A percentile compares a stretch with the other conserved stretches of the same genome.
Conservation (phyloP, 2,888 invertebrate genomes). For the Acanthopleura granulata region DNA sequence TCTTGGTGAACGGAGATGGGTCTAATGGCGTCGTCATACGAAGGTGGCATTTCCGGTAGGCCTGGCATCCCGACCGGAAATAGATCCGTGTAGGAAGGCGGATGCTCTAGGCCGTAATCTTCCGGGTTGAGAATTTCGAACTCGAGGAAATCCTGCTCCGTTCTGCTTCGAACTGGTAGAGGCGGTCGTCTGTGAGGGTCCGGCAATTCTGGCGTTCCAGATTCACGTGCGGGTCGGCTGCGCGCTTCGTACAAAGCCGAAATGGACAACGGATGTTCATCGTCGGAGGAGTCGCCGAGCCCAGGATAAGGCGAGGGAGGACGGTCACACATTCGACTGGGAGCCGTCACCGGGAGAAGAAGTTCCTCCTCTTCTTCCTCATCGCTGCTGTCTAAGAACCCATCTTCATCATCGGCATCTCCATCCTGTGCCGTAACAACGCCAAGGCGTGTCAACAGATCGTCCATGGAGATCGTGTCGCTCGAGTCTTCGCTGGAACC, state of each 20-base stretch:
- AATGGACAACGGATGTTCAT: not conserved
- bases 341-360: not conserved
- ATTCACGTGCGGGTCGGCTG: not conserved
- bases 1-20: conserved; percentile 7
- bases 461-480: conserved; percentile 2
- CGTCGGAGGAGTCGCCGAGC: not conserved
- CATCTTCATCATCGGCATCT: conserved; percentile 2
- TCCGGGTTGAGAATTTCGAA: conserved; percentile 5
- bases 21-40: conserved; percentile 11
- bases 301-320: not conserved
- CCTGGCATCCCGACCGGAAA: not conserved
- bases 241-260: not conserved
- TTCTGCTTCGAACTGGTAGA: not conserved
- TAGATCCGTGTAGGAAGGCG: conserved; percentile 5
- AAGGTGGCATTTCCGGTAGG: conserved; percentile 13
- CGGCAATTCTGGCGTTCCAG: too few species aligned
- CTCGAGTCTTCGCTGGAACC: conserved; percentile 1
- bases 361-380: conserved; percentile 5
- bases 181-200: not conserved
- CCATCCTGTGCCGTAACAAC: conserved; percentile 9
- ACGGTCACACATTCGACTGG: not conserved
- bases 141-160: not conserved
- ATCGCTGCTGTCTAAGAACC: conserved; percentile 2
- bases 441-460: not conserved
- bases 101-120: not conserved